These are phyloP conservation scores for Sandelia bainsii DNA, from an alignment of 2,797 vertebrate genomes.

Conservation along the genomic window DNA sequence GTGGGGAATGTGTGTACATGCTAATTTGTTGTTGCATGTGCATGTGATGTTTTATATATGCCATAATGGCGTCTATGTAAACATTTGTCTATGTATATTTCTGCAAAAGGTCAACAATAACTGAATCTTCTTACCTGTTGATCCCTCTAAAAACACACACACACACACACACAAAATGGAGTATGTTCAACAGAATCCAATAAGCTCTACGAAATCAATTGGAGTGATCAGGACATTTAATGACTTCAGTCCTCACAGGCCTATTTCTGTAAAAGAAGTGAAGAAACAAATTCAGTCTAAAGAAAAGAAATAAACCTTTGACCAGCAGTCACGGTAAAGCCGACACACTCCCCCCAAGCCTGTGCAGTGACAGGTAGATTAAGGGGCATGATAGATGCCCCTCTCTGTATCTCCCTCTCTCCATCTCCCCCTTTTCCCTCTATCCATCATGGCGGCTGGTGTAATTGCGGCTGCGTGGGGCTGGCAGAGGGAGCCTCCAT, in stretches of 20 bases:
- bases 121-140: constrained; percentile 39
- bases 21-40: constrained; percentile 28
- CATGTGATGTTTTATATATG: background rate
- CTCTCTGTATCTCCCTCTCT: constrained; percentile 81
- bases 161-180: constrained; percentile 14
- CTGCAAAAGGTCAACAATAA: constrained; percentile 16
- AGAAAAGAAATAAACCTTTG: constrained; percentile 61
- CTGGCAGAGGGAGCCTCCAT: constrained; percentile 87
- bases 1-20: background rate
- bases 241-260: constrained; percentile 46
- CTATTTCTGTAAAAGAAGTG: constrained; percentile 18
- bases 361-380: constrained; percentile 88
- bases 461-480: constrained; percentile 87
- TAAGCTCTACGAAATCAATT: constrained; percentile 66
- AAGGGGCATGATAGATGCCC: constrained; percentile 87
- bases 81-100: constrained; percentile 23
- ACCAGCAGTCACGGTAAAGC: constrained; percentile 56
- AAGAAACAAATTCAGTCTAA: constrained; percentile 41
- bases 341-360: constrained; percentile 46
- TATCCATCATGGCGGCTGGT: constrained; percentile 87
- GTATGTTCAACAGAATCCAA: constrained; percentile 54
- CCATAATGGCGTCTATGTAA: constrained; percentile 6
- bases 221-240: constrained; percentile 61
- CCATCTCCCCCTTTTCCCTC: constrained; percentile 74
- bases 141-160: constrained; percentile 12